phyloP scores from a whole-genome alignment of 2,113 vertebrate genomes.

The Calypte anna region DNA sequence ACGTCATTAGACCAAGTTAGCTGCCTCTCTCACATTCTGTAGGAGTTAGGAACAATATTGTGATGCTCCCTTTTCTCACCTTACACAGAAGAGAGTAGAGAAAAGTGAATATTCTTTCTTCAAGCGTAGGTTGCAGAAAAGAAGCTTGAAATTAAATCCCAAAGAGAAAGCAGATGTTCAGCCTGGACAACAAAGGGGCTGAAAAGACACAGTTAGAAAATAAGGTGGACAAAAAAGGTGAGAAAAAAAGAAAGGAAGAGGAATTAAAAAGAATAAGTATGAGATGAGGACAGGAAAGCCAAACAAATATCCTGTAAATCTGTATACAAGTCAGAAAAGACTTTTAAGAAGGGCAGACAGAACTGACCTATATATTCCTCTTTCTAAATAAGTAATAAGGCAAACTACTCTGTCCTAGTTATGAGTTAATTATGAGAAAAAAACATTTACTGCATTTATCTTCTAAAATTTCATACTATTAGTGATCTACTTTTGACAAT shows the following conservation, averaged over 20 bases:
- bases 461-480: neutral
- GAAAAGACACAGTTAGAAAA: neutral
- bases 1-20: neutral
- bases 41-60: neutral
- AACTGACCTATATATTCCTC: neutral
- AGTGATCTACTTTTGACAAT: neutral
- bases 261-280: neutral
- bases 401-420: neutral
- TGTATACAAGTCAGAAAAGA: neutral
- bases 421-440: neutral
- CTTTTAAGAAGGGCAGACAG: neutral
- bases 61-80: slow-evolving; percentile 54
- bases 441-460: neutral
- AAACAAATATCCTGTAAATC: neutral
- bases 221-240: neutral
- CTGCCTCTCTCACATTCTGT: neutral
- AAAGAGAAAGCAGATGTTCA: slow-evolving; percentile 48
- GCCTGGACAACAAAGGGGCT: slow-evolving; percentile 27
- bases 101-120: slow-evolving; percentile 47
- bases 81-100: slow-evolving; percentile 48
- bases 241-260: neutral
- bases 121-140: slow-evolving; percentile 22
- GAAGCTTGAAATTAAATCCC: slow-evolving; percentile 49
- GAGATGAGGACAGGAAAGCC: neutral
- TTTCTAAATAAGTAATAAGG: neutral